Evolutionary conservation across 53 echinoderm and acorn worm species (phyloP), one percentile per base, ranked within the genome.

Genomic region (Luidia sarsii): DNA sequence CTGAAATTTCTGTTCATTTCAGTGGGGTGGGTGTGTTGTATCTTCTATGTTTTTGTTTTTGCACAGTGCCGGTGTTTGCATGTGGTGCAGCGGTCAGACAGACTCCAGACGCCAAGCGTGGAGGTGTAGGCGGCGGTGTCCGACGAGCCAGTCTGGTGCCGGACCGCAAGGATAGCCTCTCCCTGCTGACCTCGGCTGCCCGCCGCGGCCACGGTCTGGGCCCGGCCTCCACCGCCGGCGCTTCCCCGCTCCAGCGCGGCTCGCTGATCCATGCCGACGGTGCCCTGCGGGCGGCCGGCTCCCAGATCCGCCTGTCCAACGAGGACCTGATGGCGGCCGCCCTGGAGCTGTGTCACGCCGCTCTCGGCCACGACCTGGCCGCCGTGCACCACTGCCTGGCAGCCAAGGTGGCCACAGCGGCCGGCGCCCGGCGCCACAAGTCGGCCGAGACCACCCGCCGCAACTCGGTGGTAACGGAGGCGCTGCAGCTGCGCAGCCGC

Each of bases 401-500:
- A 7, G 67, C 97, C 13, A 92, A 91, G 66, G 85, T 89, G 3
- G 97, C 97, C 10, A 36, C 41, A 4, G 83, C 63, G 5, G 91
- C 91, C 22, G 91, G 91, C 2, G 59, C 83, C 4, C 89, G 80
- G 65, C 85, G 74, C 21, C 81, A 91, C 39, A 84, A 83, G 46
- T 82, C 82, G 2, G 90, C 86, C 57, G 93, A 93, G 80, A 80
- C 86, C 2, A 86, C 86, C 59, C 88, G 97, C 11, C 88, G 93
- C 18, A 96, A 96, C 57, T 90, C 97, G 27, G 77, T 93, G n/a
- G 70, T 93, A 65, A 91, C 91, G 2, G 93, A 96, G 7, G 71
- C 85, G 33, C 69, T 96, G 65, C 79, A 91, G n/a, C 64, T 89
- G 1, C 65, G 84, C 23, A 63, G 71, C 27, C 45, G 80, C 10